Base-by-base conservation (phyloP, 2,797 vertebrate genomes). In the Gymnoscopelus braueri region DNA sequence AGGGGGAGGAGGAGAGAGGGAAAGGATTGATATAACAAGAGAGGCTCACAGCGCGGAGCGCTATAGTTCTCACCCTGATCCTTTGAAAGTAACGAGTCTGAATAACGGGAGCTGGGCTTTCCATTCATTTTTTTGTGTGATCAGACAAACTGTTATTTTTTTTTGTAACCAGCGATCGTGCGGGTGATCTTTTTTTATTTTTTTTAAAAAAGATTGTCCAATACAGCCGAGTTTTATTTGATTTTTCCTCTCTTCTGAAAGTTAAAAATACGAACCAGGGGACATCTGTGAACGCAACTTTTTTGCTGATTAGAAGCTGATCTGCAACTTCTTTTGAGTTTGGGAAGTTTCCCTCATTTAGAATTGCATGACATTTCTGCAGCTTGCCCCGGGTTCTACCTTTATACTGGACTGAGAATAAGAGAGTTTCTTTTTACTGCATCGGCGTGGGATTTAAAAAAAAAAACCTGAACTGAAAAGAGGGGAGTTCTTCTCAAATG, bases 1-100 rank as follows among this genome's bases (percentile, higher is more conserved):
- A 29, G 82, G 90, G 72, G 81, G 88, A 81, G 85, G 63, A 65
- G 79, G 80, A 79, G 80, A 84, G 91, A 88, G 87, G 89, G 93
- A 84, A 92, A 84, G 81, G 88, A 83, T 90, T 79, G 90, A 95
- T 96, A 97, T 94, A 97, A 95, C 94, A 91, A 93, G 93, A 92
- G 93, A 75, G 78, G 80, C 92, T 87, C 85, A 88, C 81, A 65
- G n/a, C 74, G 77, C 72, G 77, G 86, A 88, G 79, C 83, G 73
- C 82, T 81, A 85, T 81, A 85, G 78, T 82, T 77, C 73, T 73
- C 75, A 78, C 75, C 79, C 77, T 84, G 85, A 87, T 82, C 79
- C 71, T 71, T 71, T 78, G 84, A 79, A 76, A 10, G 39, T 44
- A 44, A 47, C 75, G 65, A 74, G 74, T 83, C 63, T 78, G 74